Evolutionary conservation across 1,140 invertebrate species (phyloP), one percentile per base, ranked within the genome.

Genomic region (Andrena cerasifolii): DNA sequence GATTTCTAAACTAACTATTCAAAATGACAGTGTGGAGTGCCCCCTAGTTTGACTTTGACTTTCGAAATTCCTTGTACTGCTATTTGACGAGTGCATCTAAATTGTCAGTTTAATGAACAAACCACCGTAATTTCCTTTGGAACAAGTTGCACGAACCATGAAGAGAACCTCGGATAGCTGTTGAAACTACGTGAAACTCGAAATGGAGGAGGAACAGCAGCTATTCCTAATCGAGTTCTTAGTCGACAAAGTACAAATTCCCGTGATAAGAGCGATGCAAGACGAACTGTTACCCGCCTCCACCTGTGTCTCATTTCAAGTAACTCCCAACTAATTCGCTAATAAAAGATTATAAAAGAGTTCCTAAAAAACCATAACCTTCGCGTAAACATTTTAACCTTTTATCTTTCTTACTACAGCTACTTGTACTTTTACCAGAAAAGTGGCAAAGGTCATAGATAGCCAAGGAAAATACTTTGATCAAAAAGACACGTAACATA

Each of bases 181-280:
- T 14, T 24, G 18, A 47, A 33, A 16, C 18, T n/a, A 14, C 14
- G 18, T 21, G 14, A 1, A n/a, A n/a, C 2, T 24, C 26, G 18
- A 80, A 65, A 89, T 87, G 79, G 66, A 80, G 5, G 59, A 78
- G 1, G 81, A 75, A 4, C 88, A 91, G 21, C 82, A 89, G 33
- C 74, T 93, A 10, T 91, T 92, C 78, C 71, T 93, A 1, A 81
- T 91, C 40, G 91, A 93, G 78, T 92, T 93, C 61, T 59, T 91
- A n/a, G 85, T 93, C 0, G 88, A 91, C 16, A 80, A 66, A 21
- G 86, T 92, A 0, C 88, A 90, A 54, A 86, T 92, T 21, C 88
- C 90, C 4, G 81, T 82, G 5, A 81, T 92, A 33, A 80, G 84
- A n/a, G 89, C 88, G 0, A 87, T 89, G 63, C 78, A 87, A 7